Evolutionary conservation across 2,888 invertebrate genomes (phyloP), one percentile per base, ranked within the genome.

Genomic region (Drosophila gaucha): DNA sequence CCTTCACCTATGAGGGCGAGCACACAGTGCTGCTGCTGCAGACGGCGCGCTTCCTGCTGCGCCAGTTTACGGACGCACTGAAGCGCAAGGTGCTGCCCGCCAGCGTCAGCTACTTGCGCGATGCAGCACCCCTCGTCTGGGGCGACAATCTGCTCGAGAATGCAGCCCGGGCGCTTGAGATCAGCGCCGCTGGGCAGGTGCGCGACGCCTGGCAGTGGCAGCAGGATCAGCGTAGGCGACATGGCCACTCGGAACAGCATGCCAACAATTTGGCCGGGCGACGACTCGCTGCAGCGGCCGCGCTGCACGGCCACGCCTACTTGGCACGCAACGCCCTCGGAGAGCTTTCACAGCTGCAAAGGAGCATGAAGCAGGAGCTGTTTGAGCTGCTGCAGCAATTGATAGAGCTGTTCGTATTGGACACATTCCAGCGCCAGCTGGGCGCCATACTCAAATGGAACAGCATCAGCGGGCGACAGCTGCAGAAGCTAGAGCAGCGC

Each of bases 1-100:
- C 96, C 64, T 96, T 96, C 90, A 98, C 98, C 2, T 98, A 98
- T 90, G 98, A 99, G 93, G 98, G 99, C 0, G 98, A 99, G 93
- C 98, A 98, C 91, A 98, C 98, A 0, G 98, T 99, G 33, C 93
- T 99, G 84, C 92, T 96, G 64, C 93, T 98, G 59, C 98, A 99
- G 92, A 96, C 97, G 1, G 97, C 97, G 2, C 93, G 95, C 73
- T 97, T 95, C 90, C 92, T 97, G 35, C 94, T 96, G 67, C 97
- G 97, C 91, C 93, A 94, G 12, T 96, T 95, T 94, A 94, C 94
- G 86, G 94, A 94, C 74, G 94, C 94, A 0, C 74, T 92, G 4
- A 93, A 93, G 52, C 94, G 94, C 0, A 92, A 93, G 65, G 77
- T 92, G 6, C 89, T 96, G 72, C 94, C 95, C 0, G 93, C 94